Evolutionary conservation across 2,797 vertebrate species (phyloP).

Genomic region (Amphiprion clarkii): DNA sequence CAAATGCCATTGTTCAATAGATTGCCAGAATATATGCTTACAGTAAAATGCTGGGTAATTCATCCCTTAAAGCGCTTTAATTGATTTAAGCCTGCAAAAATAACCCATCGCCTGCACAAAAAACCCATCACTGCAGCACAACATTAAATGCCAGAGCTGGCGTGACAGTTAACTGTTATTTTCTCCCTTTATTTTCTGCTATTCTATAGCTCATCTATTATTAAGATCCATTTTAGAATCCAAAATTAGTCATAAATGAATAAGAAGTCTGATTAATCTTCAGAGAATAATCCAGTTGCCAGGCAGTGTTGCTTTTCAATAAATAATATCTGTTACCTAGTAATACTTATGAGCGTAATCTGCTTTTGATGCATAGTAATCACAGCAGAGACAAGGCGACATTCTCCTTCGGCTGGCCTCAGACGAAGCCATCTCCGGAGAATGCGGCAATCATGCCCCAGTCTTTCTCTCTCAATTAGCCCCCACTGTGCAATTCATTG

Average conservation of each 20-base stretch:
- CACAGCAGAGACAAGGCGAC: conserved; percentile 68
- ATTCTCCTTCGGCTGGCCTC: conserved; percentile 66
- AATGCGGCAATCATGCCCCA: conserved; percentile 78
- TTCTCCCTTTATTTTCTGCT: conserved; percentile 50
- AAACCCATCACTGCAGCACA: conserved; percentile 60
- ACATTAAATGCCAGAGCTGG: conserved; percentile 52
- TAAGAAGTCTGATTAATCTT: conserved; percentile 71
- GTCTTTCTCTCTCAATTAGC: conserved; percentile 83
- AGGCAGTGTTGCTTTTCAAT: conserved; percentile 68
- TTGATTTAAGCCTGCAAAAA: conserved; percentile 78
- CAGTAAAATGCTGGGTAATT: conserved; percentile 80
- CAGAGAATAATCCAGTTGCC: conserved; percentile 62
- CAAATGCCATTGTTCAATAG: conserved; percentile 83
- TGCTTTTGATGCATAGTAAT: conserved; percentile 71
- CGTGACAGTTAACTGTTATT: conserved; percentile 59
- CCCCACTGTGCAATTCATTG: conserved; percentile 85
- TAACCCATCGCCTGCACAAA: conserved; percentile 66
- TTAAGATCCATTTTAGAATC: conserved; percentile 71
- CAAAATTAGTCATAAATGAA: conserved; percentile 68
- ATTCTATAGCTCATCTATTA: conserved; percentile 70
- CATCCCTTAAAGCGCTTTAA: conserved; percentile 75
- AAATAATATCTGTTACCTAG: conserved; percentile 68
- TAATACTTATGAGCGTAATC: conserved; percentile 69
- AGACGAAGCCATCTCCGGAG: conserved; percentile 79
- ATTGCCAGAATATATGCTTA: conserved; percentile 82